Base-by-base conservation (phyloP, 2,888 invertebrate genomes). In the Alcis repandata region DNA sequence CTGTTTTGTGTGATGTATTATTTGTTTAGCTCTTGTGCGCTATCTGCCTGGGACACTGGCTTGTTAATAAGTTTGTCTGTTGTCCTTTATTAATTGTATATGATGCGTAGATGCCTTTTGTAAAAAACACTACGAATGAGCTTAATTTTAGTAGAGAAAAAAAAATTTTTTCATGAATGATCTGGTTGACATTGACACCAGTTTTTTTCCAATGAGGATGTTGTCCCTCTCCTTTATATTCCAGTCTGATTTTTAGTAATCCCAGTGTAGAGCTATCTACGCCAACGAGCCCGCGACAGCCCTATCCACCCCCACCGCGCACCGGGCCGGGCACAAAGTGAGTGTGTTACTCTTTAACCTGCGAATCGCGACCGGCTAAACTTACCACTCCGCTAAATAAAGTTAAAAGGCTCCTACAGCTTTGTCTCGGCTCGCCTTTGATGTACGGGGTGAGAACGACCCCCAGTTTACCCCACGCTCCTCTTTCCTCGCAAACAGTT, bases 301-400 rank as follows among this genome's bases (percentile, higher is more conserved):
- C 91, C 89, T 89, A 76, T 22, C 45, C n/a, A n/a, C n/a, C n/a
- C n/a, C 64, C 67, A 66, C 75, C 79, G 77, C 73, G 15, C 41
- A 71, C 59, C 79, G 79, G 81, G 77, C 59, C 70, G 68, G 76
- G 84, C 88, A 89, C 92, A 92, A 91, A 92, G 93, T 88, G 91
- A 92, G 92, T 92, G 92, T 92, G 92, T 93, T 92, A 93, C 92
- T 92, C 92, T 92, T 92, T 93, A 92, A 92, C 93, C 92, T 92
- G 91, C 92, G 91, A 93, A 90, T 91, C 92, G 92, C 92, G 91
- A 92, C 90, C 91, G 90, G 91, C 92, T 92, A 92, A 92, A 92
- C 92, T 92, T 93, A 92, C 93, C 92, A 93, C 93, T 93, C 91
- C 85, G 92, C 92, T 92, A 92, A 93, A 93, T 93, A 93, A 93